Percentiles rank a stretch among this genome's conserved stretches.
These are phyloP conservation scores for Microplitis mediator DNA, from an alignment of 1,140 invertebrate genomes.

Conservation along the genomic window DNA sequence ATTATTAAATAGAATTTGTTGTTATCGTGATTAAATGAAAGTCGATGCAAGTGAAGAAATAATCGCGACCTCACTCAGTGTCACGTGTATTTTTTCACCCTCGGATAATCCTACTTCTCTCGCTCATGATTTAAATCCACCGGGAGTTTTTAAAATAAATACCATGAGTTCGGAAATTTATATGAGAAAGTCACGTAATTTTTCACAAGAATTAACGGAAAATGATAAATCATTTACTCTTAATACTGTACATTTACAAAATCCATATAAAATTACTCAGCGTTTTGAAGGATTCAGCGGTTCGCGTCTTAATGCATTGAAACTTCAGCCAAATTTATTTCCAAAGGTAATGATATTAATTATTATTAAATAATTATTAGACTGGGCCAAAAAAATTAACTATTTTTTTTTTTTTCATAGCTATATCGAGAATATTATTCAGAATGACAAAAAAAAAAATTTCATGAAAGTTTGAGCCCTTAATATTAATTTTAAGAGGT, in stretches of 20 bases:
- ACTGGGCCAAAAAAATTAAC: too few relatives aligned
- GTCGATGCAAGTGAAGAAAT: background rate
- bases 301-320: conserved; percentile 26
- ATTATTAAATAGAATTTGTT: background rate
- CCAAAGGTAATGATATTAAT: conserved; percentile 18
- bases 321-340: conserved; percentile 30
- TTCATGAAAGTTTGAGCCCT: too few relatives aligned
- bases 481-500: too few relatives aligned
- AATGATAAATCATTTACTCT: conserved; percentile 29
- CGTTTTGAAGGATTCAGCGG: conserved; percentile 37
- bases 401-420: too few relatives aligned
- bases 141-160: background rate
- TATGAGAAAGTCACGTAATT: conserved; percentile 16
- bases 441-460: too few relatives aligned
- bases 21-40: background rate
- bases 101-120: background rate
- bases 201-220: background rate
- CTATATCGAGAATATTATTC: too few relatives aligned
- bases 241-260: conserved; percentile 44
- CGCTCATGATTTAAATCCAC: background rate
- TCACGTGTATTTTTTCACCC: background rate
- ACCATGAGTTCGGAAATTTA: conserved; percentile 29
- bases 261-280: conserved; percentile 38
- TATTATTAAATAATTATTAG: background rate
- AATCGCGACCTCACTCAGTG: background rate